A percentile compares a stretch with the other conserved stretches of the same genome.
These are phyloP conservation scores for Cercopithecus mona DNA, from an alignment of 2,113 vertebrate species.

Conservation along the genomic window DNA sequence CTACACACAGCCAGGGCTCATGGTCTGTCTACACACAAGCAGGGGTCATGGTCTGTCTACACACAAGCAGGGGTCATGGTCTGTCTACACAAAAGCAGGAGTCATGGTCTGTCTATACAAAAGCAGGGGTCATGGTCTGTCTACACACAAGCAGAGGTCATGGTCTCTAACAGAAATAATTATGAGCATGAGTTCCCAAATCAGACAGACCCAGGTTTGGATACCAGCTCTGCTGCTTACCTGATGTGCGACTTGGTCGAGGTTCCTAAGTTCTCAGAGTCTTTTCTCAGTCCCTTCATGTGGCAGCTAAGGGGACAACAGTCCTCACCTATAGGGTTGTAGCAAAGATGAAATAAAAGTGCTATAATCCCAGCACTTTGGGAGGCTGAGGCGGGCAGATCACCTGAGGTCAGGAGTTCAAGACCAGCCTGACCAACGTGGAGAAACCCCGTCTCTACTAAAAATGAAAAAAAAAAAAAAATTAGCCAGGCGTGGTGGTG, in stretches of 20 bases:
- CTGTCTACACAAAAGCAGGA: background rate
- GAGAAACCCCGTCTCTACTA: too few relatives aligned
- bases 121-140: too few relatives aligned
- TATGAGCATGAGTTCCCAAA: background rate
- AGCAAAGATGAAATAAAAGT: background rate
- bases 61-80: too few relatives aligned
- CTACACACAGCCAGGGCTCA: background rate
- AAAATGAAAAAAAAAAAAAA: too few relatives aligned
- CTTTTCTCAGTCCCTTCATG: background rate
- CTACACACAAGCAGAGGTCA: background rate
- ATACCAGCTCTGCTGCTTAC: background rate
- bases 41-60: background rate
- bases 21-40: background rate
- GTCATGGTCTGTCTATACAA: too few relatives aligned
- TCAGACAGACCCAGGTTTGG: background rate
- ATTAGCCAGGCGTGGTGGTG: too few relatives aligned
- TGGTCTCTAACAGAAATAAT: background rate
- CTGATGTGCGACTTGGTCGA: rapidly evolving
- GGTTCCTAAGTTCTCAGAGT: too few relatives aligned
- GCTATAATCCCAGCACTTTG: too few relatives aligned
- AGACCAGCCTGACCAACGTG: too few relatives aligned
- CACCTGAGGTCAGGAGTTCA: too few relatives aligned
- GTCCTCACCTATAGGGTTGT: rapidly evolving
- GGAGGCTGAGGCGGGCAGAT: too few relatives aligned
- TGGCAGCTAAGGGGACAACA: too few relatives aligned